These are phyloP conservation scores for Paracentrotus lividus DNA, from an alignment of 53 echinoderm and acorn worm species.

Conservation along the genomic window DNA sequence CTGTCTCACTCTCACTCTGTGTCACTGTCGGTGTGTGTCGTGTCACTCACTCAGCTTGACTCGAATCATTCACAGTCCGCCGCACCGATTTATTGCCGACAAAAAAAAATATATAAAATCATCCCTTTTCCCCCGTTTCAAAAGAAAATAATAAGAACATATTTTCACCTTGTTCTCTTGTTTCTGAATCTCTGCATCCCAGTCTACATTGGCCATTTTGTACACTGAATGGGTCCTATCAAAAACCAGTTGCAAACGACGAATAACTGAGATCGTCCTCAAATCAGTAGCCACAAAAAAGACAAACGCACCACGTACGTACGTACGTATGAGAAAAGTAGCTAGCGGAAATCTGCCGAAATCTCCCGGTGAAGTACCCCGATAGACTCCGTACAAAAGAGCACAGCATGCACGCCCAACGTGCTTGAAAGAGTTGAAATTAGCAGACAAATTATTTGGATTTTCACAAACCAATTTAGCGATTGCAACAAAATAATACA, in stretches of 20 bases:
- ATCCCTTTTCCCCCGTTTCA: too few relatives aligned
- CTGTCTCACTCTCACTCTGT: not conserved
- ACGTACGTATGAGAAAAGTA: not conserved
- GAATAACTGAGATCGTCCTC: too few relatives aligned
- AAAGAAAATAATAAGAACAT: not conserved
- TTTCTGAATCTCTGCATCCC: constrained; percentile 45
- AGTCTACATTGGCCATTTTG: constrained; percentile 43
- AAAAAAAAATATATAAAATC: too few relatives aligned
- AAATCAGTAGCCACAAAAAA: too few relatives aligned
- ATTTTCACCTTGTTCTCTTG: constrained; percentile 24
- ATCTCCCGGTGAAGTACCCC: not conserved
- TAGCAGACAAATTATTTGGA: not conserved
- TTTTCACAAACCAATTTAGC: not conserved
- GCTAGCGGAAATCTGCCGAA: not conserved
- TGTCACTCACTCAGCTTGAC: too few relatives aligned
- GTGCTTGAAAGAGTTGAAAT: not conserved
- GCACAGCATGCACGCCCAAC: not conserved
- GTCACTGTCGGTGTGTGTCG: not conserved
- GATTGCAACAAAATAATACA: not conserved
- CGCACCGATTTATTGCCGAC: too few relatives aligned
- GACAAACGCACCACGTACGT: not conserved
- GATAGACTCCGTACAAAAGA: not conserved
- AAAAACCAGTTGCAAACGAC: too few relatives aligned
- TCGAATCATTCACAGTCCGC: too few relatives aligned
- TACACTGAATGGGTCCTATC: not conserved